Conservation (phyloP, 2,888 invertebrate species). For the Monoplex corrugatus region DNA sequence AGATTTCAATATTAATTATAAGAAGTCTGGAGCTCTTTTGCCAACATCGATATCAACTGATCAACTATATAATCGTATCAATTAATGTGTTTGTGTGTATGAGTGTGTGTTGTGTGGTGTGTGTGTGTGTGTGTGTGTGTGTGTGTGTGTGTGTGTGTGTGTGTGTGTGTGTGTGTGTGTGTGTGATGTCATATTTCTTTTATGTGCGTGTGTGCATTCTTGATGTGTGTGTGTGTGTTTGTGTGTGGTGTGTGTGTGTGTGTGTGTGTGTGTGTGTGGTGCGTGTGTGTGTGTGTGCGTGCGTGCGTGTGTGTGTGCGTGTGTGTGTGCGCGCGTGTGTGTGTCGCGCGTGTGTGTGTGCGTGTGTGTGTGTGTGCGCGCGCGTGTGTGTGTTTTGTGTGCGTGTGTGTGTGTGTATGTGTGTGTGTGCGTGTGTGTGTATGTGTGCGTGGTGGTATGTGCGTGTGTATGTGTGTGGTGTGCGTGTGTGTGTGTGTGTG, state of each 20-base stretch:
- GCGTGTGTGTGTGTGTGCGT: conserved; percentile 4
- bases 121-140: background rate
- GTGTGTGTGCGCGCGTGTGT: background rate
- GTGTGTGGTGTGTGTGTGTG: too few relatives aligned
- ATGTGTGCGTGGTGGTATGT: background rate
- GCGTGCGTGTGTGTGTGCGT: background rate
- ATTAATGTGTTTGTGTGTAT: background rate
- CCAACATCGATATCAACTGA: too few relatives aligned
- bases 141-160: background rate
- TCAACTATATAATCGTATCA: background rate
- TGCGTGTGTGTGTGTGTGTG: conserved; percentile 7
- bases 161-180: background rate
- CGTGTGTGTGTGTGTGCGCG: background rate
- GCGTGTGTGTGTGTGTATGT: background rate
- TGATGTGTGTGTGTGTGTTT: background rate
- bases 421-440: background rate
- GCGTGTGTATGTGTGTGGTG: background rate
- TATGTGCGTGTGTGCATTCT: background rate
- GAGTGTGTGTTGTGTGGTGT: background rate
- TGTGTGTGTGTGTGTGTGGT: too few relatives aligned
- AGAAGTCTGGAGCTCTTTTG: too few relatives aligned
- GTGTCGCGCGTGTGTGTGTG: conserved; percentile 1
- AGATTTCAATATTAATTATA: background rate
- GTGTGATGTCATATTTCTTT: background rate
- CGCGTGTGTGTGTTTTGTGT: background rate